phyloP scores from a whole-genome alignment of 1,140 invertebrate genomes.

The Eriosoma lanigerum region DNA sequence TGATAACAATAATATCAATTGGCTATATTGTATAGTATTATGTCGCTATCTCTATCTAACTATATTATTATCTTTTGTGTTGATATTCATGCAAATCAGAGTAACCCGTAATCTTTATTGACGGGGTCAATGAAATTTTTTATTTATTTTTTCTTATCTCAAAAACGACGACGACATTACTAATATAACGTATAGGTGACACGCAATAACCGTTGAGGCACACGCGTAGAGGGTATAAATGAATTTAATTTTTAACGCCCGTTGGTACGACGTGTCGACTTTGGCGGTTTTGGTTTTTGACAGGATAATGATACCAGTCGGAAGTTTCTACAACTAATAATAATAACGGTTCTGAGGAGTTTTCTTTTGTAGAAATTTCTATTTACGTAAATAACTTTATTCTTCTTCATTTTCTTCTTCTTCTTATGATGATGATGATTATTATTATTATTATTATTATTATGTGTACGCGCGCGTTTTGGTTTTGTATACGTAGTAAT shows the following conservation, averaged over 20 bases:
- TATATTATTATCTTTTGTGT: too few relatives aligned
- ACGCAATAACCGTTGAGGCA: background rate
- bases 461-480: too few relatives aligned
- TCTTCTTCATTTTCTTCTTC: too few relatives aligned
- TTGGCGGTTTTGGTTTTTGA: background rate
- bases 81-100: too few relatives aligned
- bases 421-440: too few relatives aligned
- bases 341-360: background rate
- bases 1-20: too few relatives aligned
- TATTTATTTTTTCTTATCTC: too few relatives aligned
- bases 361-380: background rate
- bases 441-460: background rate
- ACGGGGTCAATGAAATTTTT: too few relatives aligned
- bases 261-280: background rate
- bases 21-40: too few relatives aligned
- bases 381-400: background rate
- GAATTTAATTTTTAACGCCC: constrained; percentile 5
- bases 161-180: background rate
- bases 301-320: background rate
- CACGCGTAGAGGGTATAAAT: background rate
- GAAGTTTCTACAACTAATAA: background rate
- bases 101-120: too few relatives aligned
- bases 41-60: too few relatives aligned
- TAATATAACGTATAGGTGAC: background rate
- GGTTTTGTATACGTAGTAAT: too few relatives aligned